Percentiles rank a stretch among this genome's conserved stretches.
Evolutionary conservation across 2,797 vertebrate genomes (phyloP).

Genomic region (Phataginus tricuspis): DNA sequence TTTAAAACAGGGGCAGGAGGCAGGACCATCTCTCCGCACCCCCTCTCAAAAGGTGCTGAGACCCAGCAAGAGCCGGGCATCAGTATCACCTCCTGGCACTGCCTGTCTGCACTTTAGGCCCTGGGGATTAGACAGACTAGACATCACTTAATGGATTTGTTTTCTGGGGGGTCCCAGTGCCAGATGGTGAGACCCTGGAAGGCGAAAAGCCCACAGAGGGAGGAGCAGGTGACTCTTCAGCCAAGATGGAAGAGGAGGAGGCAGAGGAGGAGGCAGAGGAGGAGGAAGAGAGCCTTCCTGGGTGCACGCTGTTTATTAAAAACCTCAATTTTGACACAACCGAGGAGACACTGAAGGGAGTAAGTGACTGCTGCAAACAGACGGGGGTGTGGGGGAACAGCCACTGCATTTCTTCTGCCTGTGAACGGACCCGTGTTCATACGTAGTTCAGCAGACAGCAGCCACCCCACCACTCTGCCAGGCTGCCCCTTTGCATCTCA

Average conservation of each 20-base stretch:
- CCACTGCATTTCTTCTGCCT: accelerated
- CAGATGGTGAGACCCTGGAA: not conserved
- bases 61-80: accelerated
- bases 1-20: not conserved
- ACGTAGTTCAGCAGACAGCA: accelerated
- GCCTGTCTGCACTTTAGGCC: accelerated
- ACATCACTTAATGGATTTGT: not conserved
- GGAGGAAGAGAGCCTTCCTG: conserved; percentile 90
- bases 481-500: not conserved
- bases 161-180: not conserved
- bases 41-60: not conserved
- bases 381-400: accelerated
- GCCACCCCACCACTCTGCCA: accelerated
- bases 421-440: accelerated
- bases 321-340: conserved; percentile 95
- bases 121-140: not conserved
- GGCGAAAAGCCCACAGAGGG: not conserved
- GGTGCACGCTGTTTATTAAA: conserved; percentile 96
- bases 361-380: conserved; percentile 11
- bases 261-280: conserved; percentile 88
- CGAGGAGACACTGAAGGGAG: conserved; percentile 92
- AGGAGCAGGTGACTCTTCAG: conserved; percentile 10
- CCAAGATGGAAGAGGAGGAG: conserved; percentile 46
- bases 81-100: accelerated
- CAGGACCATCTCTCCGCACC: accelerated